These are phyloP conservation scores for Microhierax caerulescens DNA, from an alignment of 2,797 vertebrate genomes.

Conservation along the genomic window DNA sequence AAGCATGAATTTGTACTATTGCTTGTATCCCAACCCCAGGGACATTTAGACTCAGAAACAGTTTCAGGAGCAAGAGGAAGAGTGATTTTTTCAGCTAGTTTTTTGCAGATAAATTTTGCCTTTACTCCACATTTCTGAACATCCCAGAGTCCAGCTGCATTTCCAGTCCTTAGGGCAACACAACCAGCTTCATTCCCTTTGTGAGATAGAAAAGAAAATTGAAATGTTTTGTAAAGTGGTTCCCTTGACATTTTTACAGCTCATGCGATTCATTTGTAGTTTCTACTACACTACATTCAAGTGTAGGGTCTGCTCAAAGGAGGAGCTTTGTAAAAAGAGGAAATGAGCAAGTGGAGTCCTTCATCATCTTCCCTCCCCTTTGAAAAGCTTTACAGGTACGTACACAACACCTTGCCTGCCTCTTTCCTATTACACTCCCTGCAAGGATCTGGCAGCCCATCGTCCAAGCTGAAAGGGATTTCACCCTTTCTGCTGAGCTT, in stretches of 20 bases:
- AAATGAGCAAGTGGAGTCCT: background rate
- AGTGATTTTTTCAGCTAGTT: slow-evolving; percentile 79
- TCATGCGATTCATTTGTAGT: no score
- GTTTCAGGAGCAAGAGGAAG: slow-evolving; percentile 72
- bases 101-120: slow-evolving; percentile 91
- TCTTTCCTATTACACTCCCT: background rate
- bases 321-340: background rate
- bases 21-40: slow-evolving; percentile 74
- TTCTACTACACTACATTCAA: no score
- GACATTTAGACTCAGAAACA: slow-evolving; percentile 76
- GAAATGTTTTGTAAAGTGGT: background rate
- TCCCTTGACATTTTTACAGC: background rate
- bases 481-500: background rate
- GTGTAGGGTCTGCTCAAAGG: background rate
- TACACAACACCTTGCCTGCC: background rate
- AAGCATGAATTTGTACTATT: slow-evolving; percentile 73
- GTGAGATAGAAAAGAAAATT: background rate
- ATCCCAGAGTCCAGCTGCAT: slow-evolving; percentile 90
- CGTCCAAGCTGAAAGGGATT: background rate
- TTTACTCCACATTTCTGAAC: slow-evolving; percentile 82
- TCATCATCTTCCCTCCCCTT: background rate
- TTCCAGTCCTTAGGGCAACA: slow-evolving; percentile 86
- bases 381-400: background rate
- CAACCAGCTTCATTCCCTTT: slow-evolving; percentile 86
- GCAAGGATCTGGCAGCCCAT: background rate